Percentiles rank a stretch among this genome's conserved stretches.
phyloP scores from a whole-genome alignment of 2,113 vertebrate genomes.

The Glareola pratincola region DNA sequence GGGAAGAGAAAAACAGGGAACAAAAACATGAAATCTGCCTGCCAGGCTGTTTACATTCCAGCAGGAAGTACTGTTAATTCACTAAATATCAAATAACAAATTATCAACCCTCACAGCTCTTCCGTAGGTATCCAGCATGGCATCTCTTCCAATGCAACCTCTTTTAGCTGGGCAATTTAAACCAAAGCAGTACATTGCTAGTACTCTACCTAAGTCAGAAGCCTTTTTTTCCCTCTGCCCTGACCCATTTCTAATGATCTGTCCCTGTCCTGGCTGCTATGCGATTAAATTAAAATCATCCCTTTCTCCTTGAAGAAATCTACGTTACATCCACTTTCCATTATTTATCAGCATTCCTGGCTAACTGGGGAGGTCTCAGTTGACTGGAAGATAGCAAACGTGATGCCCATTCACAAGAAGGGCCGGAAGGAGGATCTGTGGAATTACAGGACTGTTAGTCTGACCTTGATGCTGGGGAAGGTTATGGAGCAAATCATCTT shows the following conservation, averaged over 20 bases:
- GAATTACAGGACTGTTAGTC: neutral
- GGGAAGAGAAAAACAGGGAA: neutral
- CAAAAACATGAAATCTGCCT: conserved; percentile 13
- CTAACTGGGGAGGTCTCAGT: neutral
- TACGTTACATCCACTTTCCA: neutral
- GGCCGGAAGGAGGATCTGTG: neutral
- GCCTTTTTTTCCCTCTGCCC: neutral
- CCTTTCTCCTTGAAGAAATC: neutral
- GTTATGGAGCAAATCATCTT: neutral
- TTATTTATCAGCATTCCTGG: neutral
- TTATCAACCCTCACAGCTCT: neutral
- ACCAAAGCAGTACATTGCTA: neutral
- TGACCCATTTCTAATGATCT: neutral
- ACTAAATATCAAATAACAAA: neutral
- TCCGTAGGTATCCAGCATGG: neutral
- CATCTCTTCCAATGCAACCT: neutral
- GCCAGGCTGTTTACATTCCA: neutral
- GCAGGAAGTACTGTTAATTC: neutral
- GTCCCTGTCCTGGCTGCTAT: neutral
- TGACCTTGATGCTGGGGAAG: neutral
- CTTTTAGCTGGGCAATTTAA: neutral
- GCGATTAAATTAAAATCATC: neutral
- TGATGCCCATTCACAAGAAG: neutral
- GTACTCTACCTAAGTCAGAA: neutral
- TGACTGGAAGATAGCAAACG: neutral